These are phyloP conservation scores for Erannis defoliaria DNA, from an alignment of 2,888 invertebrate species.

Conservation along the genomic window DNA sequence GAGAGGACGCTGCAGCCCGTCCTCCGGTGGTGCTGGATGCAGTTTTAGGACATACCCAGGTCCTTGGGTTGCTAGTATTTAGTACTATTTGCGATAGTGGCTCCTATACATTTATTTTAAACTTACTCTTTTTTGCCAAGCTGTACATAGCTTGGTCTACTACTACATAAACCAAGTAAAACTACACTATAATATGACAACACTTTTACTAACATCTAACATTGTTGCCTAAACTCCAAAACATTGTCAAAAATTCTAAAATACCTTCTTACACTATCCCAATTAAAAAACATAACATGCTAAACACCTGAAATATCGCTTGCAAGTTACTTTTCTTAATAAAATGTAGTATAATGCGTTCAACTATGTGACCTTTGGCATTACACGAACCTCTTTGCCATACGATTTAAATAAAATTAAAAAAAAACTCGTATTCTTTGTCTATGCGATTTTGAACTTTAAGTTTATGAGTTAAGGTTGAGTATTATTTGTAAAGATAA, in stretches of 20 bases:
- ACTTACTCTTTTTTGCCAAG: no score
- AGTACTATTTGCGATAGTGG: no score
- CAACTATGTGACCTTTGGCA: slow-evolving; percentile 70
- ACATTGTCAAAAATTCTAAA: neutral
- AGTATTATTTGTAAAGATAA: slow-evolving; percentile 1
- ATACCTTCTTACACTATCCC: slow-evolving; percentile 5
- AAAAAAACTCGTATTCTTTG: neutral
- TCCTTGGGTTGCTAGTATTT: no score
- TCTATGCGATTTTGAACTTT: slow-evolving; percentile 15
- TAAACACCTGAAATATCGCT: slow-evolving; percentile 6
- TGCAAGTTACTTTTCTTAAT: slow-evolving; percentile 1
- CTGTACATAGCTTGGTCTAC: no score
- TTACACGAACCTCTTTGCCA: slow-evolving; percentile 64
- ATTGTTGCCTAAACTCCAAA: neutral
- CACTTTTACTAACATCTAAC: neutral
- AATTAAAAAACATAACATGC: slow-evolving; percentile 2
- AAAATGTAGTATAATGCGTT: slow-evolving; percentile 47
- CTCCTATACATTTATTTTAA: no score
- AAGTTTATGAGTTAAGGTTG: neutral
- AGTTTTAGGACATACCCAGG: no score
- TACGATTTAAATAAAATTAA: slow-evolving; percentile 33
- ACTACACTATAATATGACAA: no score
- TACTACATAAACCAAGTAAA: no score
- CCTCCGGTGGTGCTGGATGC: no score
- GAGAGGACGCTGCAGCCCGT: no score